phyloP scores from a whole-genome alignment of 2,888 invertebrate genomes.

The Polyommatus icarus region DNA sequence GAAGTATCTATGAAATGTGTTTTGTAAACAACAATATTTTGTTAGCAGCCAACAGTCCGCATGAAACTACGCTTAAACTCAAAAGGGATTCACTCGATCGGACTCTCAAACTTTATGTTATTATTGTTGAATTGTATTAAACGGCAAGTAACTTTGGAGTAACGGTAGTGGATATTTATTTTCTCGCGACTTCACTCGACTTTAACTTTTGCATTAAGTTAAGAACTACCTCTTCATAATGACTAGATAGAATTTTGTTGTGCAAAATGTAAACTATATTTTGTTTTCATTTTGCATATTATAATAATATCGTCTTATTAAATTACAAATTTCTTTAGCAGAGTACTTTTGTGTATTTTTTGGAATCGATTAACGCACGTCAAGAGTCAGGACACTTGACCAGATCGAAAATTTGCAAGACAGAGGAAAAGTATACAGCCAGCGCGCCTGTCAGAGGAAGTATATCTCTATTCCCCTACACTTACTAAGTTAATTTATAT shows the following conservation, averaged over 20 bases:
- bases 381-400: too few relatives aligned
- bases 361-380: too few relatives aligned
- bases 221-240: background rate
- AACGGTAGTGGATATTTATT: background rate
- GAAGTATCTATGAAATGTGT: constrained; percentile 3
- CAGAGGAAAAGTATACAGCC: too few relatives aligned
- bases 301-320: background rate
- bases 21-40: constrained; percentile 24
- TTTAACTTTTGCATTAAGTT: background rate
- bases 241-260: background rate
- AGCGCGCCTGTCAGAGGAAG: too few relatives aligned
- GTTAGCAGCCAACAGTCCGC: background rate
- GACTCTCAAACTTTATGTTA: constrained; percentile 4
- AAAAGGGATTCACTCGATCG: constrained; percentile 15
- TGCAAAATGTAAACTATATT: background rate
- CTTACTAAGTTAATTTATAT: background rate
- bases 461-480: too few relatives aligned
- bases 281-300: too few relatives aligned
- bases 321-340: too few relatives aligned
- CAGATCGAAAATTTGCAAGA: too few relatives aligned
- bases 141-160: constrained; percentile 4
- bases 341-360: too few relatives aligned
- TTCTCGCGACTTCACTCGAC: background rate
- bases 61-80: constrained; percentile 18
- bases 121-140: constrained; percentile 17